Percentiles rank a stretch among this genome's conserved stretches.
These are phyloP conservation scores for Danio albolineatus DNA, from an alignment of 2,797 vertebrate genomes.

Conservation along the genomic window DNA sequence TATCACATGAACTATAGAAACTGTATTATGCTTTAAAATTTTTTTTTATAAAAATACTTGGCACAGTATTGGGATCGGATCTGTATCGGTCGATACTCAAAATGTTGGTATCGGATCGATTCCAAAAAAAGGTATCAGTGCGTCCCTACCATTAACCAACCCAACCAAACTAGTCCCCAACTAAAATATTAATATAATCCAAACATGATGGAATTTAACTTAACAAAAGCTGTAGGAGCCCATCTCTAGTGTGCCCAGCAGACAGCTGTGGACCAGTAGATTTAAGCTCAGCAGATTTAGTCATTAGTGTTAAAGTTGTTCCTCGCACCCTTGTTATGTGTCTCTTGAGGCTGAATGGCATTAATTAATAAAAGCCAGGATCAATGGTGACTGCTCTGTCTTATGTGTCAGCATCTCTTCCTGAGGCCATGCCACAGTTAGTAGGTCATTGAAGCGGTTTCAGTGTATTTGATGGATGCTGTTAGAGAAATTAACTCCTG, in stretches of 20 bases:
- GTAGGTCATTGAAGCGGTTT: not conserved
- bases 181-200: too few relatives aligned
- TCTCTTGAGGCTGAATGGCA: constrained; percentile 20
- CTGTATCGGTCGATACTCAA: too few relatives aligned
- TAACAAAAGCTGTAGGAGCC: not conserved
- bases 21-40: too few relatives aligned
- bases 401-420: constrained; percentile 19
- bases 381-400: constrained; percentile 21
- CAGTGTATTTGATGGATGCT: not conserved
- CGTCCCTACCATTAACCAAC: too few relatives aligned
- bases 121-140: too few relatives aligned
- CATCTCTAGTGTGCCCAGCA: not conserved
- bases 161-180: too few relatives aligned
- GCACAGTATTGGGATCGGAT: too few relatives aligned
- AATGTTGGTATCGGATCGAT: too few relatives aligned
- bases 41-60: too few relatives aligned
- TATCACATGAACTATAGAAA: too few relatives aligned
- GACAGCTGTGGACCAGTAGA: not conserved
- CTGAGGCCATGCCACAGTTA: not conserved
- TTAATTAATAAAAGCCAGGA: constrained; percentile 27
- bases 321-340: not conserved
- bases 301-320: not conserved
- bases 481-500: not conserved
- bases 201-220: not conserved
- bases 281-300: not conserved